Evolutionary conservation across 2,113 vertebrate species (phyloP).

Genomic region (Rhea americana): DNA sequence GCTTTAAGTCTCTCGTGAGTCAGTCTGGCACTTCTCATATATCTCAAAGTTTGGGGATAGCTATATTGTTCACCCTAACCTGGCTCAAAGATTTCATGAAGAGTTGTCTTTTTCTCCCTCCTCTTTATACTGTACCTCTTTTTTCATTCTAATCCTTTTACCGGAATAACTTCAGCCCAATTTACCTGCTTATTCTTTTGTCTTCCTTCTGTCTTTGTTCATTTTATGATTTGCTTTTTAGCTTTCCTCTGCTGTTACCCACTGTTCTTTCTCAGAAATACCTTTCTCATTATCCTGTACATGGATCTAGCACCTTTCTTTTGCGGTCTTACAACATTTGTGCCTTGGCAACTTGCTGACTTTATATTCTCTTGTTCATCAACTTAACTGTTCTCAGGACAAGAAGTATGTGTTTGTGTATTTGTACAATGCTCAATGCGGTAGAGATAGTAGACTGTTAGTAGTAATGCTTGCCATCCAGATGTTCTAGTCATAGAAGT

Average conservation of each 20-base stretch:
- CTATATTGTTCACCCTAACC: background rate
- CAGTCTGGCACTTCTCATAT: background rate
- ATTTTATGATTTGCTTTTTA: background rate
- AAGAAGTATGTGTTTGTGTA: background rate
- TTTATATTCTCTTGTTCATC: background rate
- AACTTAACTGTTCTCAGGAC: background rate
- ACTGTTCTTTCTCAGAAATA: too few relatives aligned
- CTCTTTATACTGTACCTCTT: background rate
- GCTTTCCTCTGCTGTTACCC: background rate
- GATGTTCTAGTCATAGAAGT: background rate
- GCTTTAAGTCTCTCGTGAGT: background rate
- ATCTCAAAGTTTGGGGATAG: background rate
- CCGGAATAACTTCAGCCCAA: too few relatives aligned
- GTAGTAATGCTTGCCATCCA: background rate
- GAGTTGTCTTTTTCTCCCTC: background rate
- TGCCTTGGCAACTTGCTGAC: background rate
- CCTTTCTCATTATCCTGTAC: too few relatives aligned
- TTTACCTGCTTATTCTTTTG: background rate
- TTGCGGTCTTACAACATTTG: too few relatives aligned
- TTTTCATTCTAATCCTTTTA: background rate
- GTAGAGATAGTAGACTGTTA: too few relatives aligned
- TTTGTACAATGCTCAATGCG: background rate
- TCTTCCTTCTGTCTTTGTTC: background rate
- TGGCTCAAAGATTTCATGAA: background rate
- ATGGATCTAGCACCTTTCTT: too few relatives aligned